phyloP scores from a whole-genome alignment of 1,140 invertebrate genomes.

The Drosophila mauritiana region DNA sequence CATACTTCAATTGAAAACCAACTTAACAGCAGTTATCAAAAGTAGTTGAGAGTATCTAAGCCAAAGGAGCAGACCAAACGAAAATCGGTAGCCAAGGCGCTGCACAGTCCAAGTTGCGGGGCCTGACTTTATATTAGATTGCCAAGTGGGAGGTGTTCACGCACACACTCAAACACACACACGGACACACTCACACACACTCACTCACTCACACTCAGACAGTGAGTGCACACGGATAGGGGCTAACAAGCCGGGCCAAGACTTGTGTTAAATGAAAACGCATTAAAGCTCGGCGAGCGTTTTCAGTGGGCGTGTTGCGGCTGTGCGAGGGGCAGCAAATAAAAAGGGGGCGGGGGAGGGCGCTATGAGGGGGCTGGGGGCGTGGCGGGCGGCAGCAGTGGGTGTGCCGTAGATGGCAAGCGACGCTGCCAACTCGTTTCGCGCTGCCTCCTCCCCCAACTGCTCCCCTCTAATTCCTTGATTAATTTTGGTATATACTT shows the following conservation, averaged over 20 bases:
- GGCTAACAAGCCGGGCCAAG: slow-evolving; percentile 66
- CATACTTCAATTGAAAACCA: too few species aligned
- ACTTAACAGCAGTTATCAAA: not conserved
- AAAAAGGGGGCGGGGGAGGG: slow-evolving; percentile 9
- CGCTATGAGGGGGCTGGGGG: not conserved
- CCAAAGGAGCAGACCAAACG: not conserved
- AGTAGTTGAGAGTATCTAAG: slow-evolving; percentile 1
- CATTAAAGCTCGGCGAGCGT: slow-evolving; percentile 77
- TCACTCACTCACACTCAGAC: not conserved
- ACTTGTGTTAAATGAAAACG: slow-evolving; percentile 79
- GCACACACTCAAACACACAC: slow-evolving; percentile 44
- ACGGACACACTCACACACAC: slow-evolving; percentile 11
- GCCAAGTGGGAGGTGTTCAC: slow-evolving; percentile 80
- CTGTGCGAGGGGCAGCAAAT: not conserved
- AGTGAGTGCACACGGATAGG: not conserved
- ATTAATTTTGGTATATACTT: slow-evolving; percentile 8
- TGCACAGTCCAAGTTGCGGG: slow-evolving; percentile 16
- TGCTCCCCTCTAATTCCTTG: slow-evolving; percentile 8
- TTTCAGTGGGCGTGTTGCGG: slow-evolving; percentile 70
- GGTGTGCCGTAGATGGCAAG: slow-evolving; percentile 45
- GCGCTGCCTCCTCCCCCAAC: not conserved
- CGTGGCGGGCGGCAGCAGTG: slow-evolving; percentile 32
- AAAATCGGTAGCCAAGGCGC: slow-evolving; percentile 46
- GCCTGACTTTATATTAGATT: slow-evolving; percentile 72
- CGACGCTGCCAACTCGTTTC: slow-evolving; percentile 44